A percentile compares a stretch with the other conserved stretches of the same genome.
These are phyloP conservation scores for Microplitis deprimator DNA, from an alignment of 2,888 invertebrate genomes.

Conservation along the genomic window DNA sequence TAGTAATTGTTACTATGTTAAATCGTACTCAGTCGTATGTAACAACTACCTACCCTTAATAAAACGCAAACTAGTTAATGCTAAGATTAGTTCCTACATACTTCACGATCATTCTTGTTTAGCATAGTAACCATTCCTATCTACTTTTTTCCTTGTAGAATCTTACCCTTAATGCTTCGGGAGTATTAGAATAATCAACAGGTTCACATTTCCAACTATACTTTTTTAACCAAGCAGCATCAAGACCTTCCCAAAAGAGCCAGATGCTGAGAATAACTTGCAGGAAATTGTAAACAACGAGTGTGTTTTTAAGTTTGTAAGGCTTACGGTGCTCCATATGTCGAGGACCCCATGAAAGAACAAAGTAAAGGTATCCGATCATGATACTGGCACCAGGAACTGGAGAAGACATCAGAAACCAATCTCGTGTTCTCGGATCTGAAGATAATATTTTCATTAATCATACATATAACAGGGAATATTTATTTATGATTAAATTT, in stretches of 20 bases:
- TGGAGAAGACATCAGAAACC: conserved; percentile 83
- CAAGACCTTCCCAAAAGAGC: conserved; percentile 85
- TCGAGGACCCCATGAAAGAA: conserved; percentile 84
- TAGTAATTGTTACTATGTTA: too few species aligned
- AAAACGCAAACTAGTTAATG: too few species aligned
- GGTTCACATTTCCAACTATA: conserved; percentile 95
- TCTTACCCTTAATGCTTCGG: conserved; percentile 84
- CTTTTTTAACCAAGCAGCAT: conserved; percentile 83
- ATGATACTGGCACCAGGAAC: conserved; percentile 80
- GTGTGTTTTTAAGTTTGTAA: conserved; percentile 82
- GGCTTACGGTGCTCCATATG: conserved; percentile 92
- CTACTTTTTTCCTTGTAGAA: background rate
- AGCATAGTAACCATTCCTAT: too few species aligned
- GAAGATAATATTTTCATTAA: background rate
- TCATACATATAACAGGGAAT: background rate
- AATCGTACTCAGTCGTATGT: too few species aligned
- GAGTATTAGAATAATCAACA: conserved; percentile 85
- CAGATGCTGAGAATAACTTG: conserved; percentile 89
- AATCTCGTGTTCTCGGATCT: conserved; percentile 81
- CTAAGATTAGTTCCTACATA: too few species aligned
- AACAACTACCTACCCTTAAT: too few species aligned
- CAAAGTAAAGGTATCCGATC: conserved; percentile 80
- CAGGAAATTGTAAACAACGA: conserved; percentile 89
- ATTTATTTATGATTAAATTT: background rate
- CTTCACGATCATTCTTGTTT: too few species aligned